phyloP scores from a whole-genome alignment of 2,888 invertebrate species.

The Eueremaeus valkanovi region DNA sequence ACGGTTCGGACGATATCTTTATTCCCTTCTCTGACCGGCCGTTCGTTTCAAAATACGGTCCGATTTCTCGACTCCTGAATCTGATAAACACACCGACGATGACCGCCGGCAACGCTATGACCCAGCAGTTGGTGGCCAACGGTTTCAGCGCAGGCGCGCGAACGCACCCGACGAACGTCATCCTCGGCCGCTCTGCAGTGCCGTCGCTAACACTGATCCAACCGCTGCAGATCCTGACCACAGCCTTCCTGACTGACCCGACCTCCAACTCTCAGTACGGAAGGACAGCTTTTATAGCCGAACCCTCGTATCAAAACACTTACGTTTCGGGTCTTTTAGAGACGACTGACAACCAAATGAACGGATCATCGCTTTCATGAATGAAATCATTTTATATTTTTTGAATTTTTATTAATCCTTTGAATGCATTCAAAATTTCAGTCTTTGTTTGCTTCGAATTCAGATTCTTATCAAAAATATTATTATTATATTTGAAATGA shows the following conservation, averaged over 20 bases:
- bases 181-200: conserved; percentile 33
- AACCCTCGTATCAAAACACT: conserved; percentile 13
- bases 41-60: conserved; percentile 65
- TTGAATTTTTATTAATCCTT: no score
- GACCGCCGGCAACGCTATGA: conserved; percentile 16
- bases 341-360: background rate
- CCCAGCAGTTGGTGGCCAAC: conserved; percentile 6
- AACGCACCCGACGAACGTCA: conserved; percentile 38
- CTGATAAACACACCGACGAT: conserved; percentile 38
- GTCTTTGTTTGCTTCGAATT: no score
- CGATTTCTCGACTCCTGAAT: conserved; percentile 59
- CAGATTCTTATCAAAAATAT: background rate
- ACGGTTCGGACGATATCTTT: no score
- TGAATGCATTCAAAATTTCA: no score
- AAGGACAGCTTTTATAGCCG: conserved; percentile 16
- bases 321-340: conserved; percentile 22
- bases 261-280: conserved; percentile 16
- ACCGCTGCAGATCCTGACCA: conserved; percentile 28
- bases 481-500: background rate
- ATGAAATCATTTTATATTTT: background rate
- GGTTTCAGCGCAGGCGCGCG: background rate
- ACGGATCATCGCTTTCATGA: background rate
- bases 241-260: conserved; percentile 12
- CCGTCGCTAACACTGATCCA: conserved; percentile 37
- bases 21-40: conserved; percentile 63